These are phyloP conservation scores for Penaeus vannamei DNA, from an alignment of 1,140 invertebrate species.

Conservation along the genomic window DNA sequence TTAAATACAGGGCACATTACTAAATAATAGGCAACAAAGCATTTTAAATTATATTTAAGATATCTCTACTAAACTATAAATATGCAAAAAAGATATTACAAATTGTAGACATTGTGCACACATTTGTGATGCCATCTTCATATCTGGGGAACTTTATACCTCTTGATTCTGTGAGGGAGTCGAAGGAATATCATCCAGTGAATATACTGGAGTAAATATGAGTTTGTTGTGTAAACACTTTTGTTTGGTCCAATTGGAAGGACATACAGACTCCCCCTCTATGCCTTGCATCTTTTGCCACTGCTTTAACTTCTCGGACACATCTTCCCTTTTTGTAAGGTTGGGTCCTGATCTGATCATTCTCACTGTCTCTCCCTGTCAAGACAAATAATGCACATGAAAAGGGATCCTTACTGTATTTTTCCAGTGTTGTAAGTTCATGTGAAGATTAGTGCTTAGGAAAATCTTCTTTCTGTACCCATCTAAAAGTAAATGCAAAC, in stretches of 20 bases:
- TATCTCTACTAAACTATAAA: too few species aligned
- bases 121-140: too few species aligned
- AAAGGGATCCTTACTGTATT: not conserved
- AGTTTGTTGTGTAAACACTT: conserved; percentile 58
- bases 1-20: too few species aligned
- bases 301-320: conserved; percentile 9
- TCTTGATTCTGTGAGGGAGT: conserved; percentile 35
- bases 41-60: too few species aligned
- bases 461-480: conserved; percentile 1
- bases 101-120: too few species aligned
- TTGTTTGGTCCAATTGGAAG: not conserved
- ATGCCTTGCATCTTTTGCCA: not conserved
- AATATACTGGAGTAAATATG: conserved; percentile 47
- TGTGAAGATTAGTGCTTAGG: too few species aligned
- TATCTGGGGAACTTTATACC: too few species aligned
- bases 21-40: too few species aligned
- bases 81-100: too few species aligned
- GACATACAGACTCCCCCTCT: not conserved
- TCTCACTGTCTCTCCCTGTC: conserved; percentile 52
- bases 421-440: too few species aligned
- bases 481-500: not conserved
- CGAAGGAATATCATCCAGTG: conserved; percentile 48
- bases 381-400: conserved; percentile 5
- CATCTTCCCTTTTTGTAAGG: conserved; percentile 5
- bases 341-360: conserved; percentile 36